These are phyloP conservation scores for Heliangelus exortis DNA, from an alignment of 2,797 vertebrate species.

Conservation along the genomic window DNA sequence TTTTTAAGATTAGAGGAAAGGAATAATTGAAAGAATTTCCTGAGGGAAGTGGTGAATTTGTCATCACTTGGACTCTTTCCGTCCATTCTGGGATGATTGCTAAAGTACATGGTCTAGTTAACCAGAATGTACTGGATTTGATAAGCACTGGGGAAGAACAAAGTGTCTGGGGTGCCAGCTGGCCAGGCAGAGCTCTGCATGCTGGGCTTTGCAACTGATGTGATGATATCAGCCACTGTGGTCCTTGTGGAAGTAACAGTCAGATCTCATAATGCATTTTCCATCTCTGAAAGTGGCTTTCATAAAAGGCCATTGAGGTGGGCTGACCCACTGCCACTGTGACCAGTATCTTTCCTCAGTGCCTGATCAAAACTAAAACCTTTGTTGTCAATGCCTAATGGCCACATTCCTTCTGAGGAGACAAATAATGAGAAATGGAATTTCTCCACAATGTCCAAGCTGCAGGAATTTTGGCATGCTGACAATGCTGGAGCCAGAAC, in stretches of 20 bases:
- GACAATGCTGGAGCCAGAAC: background rate
- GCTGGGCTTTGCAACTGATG: background rate
- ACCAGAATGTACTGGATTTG: conserved; percentile 27
- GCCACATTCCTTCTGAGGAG: background rate
- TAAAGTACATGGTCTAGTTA: conserved; percentile 22
- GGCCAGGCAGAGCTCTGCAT: background rate
- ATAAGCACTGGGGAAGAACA: conserved; percentile 12
- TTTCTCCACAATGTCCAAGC: background rate
- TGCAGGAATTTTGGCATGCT: background rate
- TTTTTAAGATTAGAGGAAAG: background rate
- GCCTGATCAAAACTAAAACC: conserved; percentile 17
- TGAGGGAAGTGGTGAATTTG: conserved; percentile 2
- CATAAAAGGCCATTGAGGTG: background rate
- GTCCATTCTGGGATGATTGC: background rate
- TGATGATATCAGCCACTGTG: background rate
- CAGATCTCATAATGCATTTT: background rate
- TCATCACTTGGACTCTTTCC: conserved; percentile 2
- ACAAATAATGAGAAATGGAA: conserved; percentile 1
- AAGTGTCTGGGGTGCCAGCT: background rate
- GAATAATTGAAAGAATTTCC: conserved; percentile 22
- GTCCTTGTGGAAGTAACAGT: conserved; percentile 40
- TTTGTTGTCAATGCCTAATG: background rate
- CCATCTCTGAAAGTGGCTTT: conserved; percentile 18
- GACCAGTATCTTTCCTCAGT: background rate
- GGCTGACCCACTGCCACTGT: background rate